phyloP scores from a whole-genome alignment of 2,888 invertebrate genomes.

The Coleophora flavipennella region DNA sequence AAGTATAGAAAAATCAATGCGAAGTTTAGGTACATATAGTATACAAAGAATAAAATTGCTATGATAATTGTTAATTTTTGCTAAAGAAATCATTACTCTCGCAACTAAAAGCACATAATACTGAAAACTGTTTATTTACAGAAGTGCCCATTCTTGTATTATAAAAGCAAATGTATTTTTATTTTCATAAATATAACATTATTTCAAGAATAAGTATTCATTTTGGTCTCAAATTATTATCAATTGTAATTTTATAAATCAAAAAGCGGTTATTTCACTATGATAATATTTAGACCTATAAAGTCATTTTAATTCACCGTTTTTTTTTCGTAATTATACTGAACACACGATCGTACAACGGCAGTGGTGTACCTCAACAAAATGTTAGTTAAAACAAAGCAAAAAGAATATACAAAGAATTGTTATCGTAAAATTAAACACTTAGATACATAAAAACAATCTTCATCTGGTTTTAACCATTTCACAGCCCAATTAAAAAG shows the following conservation, averaged over 20 bases:
- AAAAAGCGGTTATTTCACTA: conserved; percentile 3
- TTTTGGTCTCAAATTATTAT: too few species aligned
- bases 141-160: background rate
- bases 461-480: conserved; percentile 2
- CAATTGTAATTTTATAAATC: too few species aligned
- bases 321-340: background rate
- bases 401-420: background rate
- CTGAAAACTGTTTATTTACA: conserved; percentile 12
- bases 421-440: background rate
- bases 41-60: too few species aligned
- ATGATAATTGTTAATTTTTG: background rate
- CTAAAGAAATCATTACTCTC: background rate
- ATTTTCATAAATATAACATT: too few species aligned
- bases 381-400: too few species aligned
- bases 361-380: background rate
- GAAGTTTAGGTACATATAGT: background rate
- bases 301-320: conserved; percentile 3
- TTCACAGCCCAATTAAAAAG: conserved; percentile 16
- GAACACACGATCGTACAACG: conserved; percentile 8
- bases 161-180: background rate
- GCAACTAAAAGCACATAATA: conserved; percentile 19
- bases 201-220: too few species aligned
- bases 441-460: background rate
- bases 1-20: background rate
- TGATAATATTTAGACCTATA: conserved; percentile 16